Percentiles rank a stretch among this genome's conserved stretches.
These are phyloP conservation scores for Alectura lathami DNA, from an alignment of 2,113 vertebrate species.

Conservation along the genomic window DNA sequence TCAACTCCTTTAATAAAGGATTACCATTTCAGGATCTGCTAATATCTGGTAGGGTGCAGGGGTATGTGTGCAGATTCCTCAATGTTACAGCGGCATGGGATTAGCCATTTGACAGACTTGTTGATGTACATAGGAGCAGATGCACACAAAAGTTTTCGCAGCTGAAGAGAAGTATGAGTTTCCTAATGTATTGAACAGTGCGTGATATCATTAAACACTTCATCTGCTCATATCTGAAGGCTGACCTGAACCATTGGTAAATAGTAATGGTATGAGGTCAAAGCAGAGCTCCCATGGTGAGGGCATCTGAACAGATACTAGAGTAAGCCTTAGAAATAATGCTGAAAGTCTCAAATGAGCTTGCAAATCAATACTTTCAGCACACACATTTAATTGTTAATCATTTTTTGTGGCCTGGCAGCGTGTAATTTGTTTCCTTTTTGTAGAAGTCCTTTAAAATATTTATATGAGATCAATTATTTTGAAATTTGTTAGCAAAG, in stretches of 20 bases:
- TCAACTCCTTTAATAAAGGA: background rate
- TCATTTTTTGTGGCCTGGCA: background rate
- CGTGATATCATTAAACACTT: background rate
- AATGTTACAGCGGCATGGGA: background rate
- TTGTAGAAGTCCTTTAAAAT: background rate
- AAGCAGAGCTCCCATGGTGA: background rate
- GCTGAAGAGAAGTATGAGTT: background rate
- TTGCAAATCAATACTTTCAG: background rate
- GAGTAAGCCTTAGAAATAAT: background rate
- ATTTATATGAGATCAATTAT: background rate
- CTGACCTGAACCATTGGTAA: background rate
- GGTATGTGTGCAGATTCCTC: background rate
- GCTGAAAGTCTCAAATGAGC: background rate
- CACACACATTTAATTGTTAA: background rate
- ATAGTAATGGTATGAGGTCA: background rate
- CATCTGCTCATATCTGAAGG: background rate
- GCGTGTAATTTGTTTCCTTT: background rate
- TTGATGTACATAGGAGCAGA: background rate
- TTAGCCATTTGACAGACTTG: background rate
- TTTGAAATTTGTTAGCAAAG: background rate
- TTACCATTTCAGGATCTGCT: background rate
- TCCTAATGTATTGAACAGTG: background rate
- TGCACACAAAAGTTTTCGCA: background rate
- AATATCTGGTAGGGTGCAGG: background rate
- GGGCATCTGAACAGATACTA: background rate